Evolutionary conservation across 2,113 vertebrate species (phyloP).

Genomic region (Tylochromis polylepis): DNA sequence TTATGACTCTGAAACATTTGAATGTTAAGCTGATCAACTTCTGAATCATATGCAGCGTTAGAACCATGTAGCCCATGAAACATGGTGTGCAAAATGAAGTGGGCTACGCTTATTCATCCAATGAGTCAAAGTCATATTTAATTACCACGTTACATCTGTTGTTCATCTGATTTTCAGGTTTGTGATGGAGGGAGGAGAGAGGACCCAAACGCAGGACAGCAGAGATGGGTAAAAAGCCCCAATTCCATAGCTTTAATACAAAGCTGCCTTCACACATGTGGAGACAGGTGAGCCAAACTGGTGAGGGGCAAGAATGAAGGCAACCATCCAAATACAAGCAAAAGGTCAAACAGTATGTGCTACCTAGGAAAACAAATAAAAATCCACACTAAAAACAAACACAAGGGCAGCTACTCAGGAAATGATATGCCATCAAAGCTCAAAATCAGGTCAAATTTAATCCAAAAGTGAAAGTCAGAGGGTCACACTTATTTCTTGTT

Average conservation of each 20-base stretch:
- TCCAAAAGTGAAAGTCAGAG: background rate
- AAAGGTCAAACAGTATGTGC: background rate
- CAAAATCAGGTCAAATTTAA: background rate
- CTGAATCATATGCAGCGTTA: background rate
- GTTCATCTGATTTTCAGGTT: background rate
- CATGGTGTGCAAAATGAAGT: background rate
- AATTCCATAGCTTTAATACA: background rate
- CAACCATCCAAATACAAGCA: background rate
- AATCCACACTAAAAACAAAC: background rate
- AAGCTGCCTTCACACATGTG: background rate
- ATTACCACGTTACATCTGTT: background rate
- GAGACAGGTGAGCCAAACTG: background rate
- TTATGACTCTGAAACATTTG: background rate
- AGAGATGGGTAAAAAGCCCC: background rate
- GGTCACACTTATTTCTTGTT: background rate
- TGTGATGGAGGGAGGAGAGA: background rate
- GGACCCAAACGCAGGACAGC: background rate
- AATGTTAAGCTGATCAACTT: background rate
- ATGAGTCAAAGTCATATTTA: background rate
- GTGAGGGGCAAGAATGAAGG: background rate
- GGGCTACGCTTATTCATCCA: background rate
- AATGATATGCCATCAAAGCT: background rate
- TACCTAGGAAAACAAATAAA: background rate
- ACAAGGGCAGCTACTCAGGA: background rate
- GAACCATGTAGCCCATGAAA: background rate